These are phyloP conservation scores for Cliona cf. orientalis DNA, from an alignment of 37 sponge, comb jelly and placozoan genomes.

Conservation along the genomic window DNA sequence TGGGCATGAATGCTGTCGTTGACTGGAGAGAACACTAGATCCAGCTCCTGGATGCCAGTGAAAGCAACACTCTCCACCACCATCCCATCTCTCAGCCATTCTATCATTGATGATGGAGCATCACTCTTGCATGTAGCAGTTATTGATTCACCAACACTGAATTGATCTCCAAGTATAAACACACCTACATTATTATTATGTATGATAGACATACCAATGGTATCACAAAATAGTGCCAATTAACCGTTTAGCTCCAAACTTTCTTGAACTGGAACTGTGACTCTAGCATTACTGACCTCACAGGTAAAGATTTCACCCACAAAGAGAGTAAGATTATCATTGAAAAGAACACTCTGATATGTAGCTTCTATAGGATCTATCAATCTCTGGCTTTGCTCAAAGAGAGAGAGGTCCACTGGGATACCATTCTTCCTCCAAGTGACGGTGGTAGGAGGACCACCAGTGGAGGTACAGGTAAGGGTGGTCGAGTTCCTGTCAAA, in stretches of 20 bases:
- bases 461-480: conserved; percentile 34
- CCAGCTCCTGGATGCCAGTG: no score
- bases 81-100: no score
- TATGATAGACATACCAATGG: no score
- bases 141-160: not conserved
- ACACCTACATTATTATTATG: conserved; percentile 27
- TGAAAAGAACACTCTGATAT: not conserved
- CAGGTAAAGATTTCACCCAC: conserved; percentile 23
- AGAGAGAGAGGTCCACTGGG: not conserved
- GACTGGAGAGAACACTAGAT: no score
- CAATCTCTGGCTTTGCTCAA: not conserved
- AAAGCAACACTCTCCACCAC: no score
- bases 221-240: not conserved
- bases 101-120: not conserved
- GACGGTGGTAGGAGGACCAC: conserved; percentile 27
- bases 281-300: not conserved
- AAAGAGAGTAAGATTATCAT: not conserved
- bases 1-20: no score
- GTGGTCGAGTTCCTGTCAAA: not conserved
- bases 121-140: conserved; percentile 2
- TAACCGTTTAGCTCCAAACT: conserved; percentile 13
- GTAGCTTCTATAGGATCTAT: conserved; percentile 10
- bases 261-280: not conserved
- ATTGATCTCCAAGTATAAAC: not conserved
- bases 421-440: conserved; percentile 25